These are phyloP conservation scores for Oophaga pumilio DNA, from an alignment of 2,113 vertebrate genomes.

Conservation along the genomic window DNA sequence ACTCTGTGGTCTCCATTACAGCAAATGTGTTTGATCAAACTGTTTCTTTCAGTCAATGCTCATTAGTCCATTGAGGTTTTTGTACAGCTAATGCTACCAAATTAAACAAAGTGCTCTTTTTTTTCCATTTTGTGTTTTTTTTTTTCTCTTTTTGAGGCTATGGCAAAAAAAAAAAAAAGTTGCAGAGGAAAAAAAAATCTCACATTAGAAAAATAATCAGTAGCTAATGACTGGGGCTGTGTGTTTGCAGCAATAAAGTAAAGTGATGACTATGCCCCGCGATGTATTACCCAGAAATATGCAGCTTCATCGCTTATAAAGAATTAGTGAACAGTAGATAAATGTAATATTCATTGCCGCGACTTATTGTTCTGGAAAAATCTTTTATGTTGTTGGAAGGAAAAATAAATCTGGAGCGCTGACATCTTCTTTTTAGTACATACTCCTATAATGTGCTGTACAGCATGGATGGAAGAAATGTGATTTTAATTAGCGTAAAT, in stretches of 20 bases:
- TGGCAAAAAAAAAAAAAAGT: neutral
- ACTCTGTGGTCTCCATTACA: neutral
- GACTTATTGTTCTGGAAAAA: neutral
- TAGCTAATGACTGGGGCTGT: constrained; percentile 3
- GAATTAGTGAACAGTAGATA: neutral
- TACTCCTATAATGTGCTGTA: neutral
- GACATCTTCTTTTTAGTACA: neutral
- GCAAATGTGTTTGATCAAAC: constrained; percentile 28
- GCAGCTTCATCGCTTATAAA: neutral
- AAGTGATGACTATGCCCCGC: neutral
- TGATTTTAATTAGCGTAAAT: neutral
- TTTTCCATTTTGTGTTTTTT: neutral
- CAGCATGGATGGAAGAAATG: neutral
- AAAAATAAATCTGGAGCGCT: neutral
- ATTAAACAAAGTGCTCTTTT: neutral
- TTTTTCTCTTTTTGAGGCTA: neutral
- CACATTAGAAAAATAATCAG: neutral
- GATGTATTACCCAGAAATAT: constrained; percentile 1
- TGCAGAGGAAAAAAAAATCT: constrained; percentile 6
- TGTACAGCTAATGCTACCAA: constrained; percentile 14
- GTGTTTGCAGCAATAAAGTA: constrained; percentile 3
- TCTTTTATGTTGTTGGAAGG: neutral
- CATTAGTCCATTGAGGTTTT: constrained; percentile 6
- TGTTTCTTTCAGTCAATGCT: constrained; percentile 10
- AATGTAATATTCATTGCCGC: neutral